Conservation (phyloP, 2,113 vertebrate genomes). For the Andinoacara biseriatus region DNA sequence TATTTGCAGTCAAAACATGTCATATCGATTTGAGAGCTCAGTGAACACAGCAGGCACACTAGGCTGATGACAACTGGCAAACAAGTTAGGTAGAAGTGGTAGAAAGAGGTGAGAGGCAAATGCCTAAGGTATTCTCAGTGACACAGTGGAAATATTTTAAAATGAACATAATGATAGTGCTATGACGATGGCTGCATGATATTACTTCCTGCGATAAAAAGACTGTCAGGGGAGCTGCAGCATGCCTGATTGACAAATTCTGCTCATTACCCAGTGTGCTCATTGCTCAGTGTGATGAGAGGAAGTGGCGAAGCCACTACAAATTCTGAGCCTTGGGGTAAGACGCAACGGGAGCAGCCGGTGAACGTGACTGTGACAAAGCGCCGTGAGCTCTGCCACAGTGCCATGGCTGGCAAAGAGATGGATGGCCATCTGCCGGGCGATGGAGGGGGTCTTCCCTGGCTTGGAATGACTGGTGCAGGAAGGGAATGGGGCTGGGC, state of each 20-base stretch:
- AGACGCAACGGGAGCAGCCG: slow-evolving; percentile 46
- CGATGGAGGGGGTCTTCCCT: slow-evolving; percentile 63
- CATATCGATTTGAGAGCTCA: slow-evolving; percentile 52
- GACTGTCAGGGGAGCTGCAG: slow-evolving; percentile 40
- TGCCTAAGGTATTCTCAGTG: slow-evolving; percentile 27
- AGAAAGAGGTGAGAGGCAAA: slow-evolving; percentile 46
- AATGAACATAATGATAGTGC: slow-evolving; percentile 59
- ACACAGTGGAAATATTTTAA: slow-evolving; percentile 56
- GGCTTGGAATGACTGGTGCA: slow-evolving; percentile 36
- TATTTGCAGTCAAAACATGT: slow-evolving; percentile 69
- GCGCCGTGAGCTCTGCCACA: slow-evolving; percentile 51
- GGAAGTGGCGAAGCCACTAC: slow-evolving; percentile 41
- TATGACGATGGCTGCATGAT: slow-evolving; percentile 30
- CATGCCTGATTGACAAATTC: slow-evolving; percentile 69
- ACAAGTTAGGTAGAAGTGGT: slow-evolving; percentile 43
- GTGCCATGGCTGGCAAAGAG: slow-evolving; percentile 50
- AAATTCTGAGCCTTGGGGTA: slow-evolving; percentile 44
- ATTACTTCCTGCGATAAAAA: slow-evolving; percentile 47
- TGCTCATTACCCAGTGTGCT: slow-evolving; percentile 65
- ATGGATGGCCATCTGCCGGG: slow-evolving; percentile 68
- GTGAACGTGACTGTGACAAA: slow-evolving; percentile 70
- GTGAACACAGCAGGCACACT: slow-evolving; percentile 49
- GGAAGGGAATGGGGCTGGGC: slow-evolving; percentile 28
- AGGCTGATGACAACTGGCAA: slow-evolving; percentile 62
- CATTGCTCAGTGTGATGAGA: slow-evolving; percentile 55